These are phyloP conservation scores for Pseudopodoces humilis DNA, from an alignment of 2,113 vertebrate genomes.

Conservation along the genomic window DNA sequence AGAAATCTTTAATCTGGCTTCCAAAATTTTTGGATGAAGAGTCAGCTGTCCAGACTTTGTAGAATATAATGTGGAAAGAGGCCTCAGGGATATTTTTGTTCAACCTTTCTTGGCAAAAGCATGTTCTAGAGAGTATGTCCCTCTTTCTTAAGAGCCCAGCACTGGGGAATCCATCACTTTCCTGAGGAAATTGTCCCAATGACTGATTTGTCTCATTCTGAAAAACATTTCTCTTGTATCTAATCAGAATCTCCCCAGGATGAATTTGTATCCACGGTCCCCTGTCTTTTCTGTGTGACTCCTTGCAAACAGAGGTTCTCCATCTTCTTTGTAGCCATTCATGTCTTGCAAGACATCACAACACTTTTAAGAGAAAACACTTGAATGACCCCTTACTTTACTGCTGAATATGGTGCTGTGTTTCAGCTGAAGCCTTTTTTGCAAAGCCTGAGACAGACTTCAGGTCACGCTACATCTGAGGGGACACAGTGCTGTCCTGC, in stretches of 20 bases:
- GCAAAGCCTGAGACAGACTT: neutral
- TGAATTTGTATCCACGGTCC: neutral
- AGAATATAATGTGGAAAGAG: neutral
- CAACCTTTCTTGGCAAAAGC: neutral
- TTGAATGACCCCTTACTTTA: neutral
- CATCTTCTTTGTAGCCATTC: neutral
- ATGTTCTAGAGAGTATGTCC: neutral
- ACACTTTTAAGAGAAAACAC: neutral
- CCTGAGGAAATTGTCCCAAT: neutral
- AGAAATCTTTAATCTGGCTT: neutral
- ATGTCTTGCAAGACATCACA: rapidly evolving
- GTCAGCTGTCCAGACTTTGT: neutral
- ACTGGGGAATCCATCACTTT: neutral
- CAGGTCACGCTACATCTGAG: neutral
- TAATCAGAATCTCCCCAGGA: neutral
- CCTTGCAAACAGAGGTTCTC: neutral
- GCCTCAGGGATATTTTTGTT: neutral
- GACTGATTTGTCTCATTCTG: neutral
- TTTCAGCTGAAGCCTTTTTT: neutral
- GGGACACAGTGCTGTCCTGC: neutral
- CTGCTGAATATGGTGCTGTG: neutral
- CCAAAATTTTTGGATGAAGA: neutral
- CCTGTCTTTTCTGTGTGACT: neutral
- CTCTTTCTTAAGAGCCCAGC: neutral
- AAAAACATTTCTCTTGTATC: neutral